Evolutionary conservation across 2,113 vertebrate species (phyloP).

Genomic region (Benitochromis conjunctus): DNA sequence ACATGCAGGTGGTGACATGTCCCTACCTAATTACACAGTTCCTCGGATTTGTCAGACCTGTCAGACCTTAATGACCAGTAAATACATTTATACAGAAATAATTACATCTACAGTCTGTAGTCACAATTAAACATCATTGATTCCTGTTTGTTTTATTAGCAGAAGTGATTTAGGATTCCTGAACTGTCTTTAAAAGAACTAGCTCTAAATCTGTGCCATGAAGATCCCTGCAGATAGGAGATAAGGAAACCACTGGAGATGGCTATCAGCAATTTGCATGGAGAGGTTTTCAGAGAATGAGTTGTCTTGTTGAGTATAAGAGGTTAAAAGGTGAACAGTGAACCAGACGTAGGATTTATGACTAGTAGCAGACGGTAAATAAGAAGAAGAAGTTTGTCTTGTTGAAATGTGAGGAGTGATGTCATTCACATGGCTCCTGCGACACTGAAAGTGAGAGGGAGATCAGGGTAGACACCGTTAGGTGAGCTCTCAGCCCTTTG

Average conservation of each 20-base stretch:
- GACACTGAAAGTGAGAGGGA: constrained; percentile 55
- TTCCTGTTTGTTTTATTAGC: not conserved
- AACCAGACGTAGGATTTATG: constrained; percentile 53
- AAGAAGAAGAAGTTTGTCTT: constrained; percentile 36
- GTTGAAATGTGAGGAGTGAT: constrained; percentile 65
- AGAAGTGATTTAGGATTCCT: not conserved
- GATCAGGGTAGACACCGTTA: constrained; percentile 43
- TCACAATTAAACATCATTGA: not conserved
- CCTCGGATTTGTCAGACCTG: not conserved
- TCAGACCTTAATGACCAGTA: not conserved
- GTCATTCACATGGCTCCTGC: constrained; percentile 43
- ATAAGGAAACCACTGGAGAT: not conserved
- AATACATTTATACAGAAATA: not conserved
- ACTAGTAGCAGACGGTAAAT: constrained; percentile 54
- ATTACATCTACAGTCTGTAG: not conserved
- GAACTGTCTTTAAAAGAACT: not conserved
- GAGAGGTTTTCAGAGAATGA: not conserved
- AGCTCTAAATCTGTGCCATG: not conserved
- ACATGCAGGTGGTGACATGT: constrained; percentile 59
- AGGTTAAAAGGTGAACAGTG: constrained; percentile 44
- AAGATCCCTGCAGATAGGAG: not conserved
- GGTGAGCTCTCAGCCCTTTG: constrained; percentile 45
- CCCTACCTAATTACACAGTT: constrained; percentile 33
- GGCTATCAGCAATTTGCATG: not conserved
- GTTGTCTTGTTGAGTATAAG: constrained; percentile 25